Base-by-base conservation (phyloP, 2,797 vertebrate genomes). In the Tiaroga cobitis region DNA sequence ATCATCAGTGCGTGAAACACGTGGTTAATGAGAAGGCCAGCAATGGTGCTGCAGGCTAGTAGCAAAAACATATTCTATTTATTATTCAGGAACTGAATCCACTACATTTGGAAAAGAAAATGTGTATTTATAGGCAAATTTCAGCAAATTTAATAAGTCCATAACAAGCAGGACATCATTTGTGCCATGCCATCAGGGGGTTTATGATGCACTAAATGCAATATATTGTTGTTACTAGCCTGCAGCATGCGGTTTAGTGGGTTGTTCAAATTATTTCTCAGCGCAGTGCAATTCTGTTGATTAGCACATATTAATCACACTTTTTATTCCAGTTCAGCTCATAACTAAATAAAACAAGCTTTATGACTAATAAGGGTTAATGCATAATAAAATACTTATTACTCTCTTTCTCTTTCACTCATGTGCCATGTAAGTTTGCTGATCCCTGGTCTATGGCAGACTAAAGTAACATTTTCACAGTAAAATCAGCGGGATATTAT, bases 11-110 rank as follows among this genome's bases (percentile, higher is more conserved):
- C 16, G 56, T 78, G 76, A 63, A 78, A 43, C 34, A 61, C 8
- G 2, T 16, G 29, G 56, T 63, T 78, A 43, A 78, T 63, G 76
- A 78, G 76, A 78, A 78, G 76, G 76, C 76, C 37, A 78, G 56
- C 54, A 61, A 78, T 78, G 76, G 16, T 61, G 56, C 76, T 78
- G 37, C n/a, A 63, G 76, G 76, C 56, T 43, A 78, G 37, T 7
- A 63, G 76, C 56, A 78, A 63, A 63, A 78, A 78, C 63, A 13
- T 9, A 63, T 78, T 78, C 54, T 59, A 43, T 63, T 43, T 63
- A 78, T 63, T 78, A 78, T 43, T 63, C 39, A 61, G n/a, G 54
- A 26, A 78, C 76, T 41, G 76, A 41, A 61, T 41, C 56, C n/a
- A 61, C 37, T 78, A 41, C 37, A 61, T n/a, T 41, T 61, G 56